Evolutionary conservation across 2,113 vertebrate species (phyloP), one percentile per base, ranked within the genome.

Genomic region (Mellivora capensis): DNA sequence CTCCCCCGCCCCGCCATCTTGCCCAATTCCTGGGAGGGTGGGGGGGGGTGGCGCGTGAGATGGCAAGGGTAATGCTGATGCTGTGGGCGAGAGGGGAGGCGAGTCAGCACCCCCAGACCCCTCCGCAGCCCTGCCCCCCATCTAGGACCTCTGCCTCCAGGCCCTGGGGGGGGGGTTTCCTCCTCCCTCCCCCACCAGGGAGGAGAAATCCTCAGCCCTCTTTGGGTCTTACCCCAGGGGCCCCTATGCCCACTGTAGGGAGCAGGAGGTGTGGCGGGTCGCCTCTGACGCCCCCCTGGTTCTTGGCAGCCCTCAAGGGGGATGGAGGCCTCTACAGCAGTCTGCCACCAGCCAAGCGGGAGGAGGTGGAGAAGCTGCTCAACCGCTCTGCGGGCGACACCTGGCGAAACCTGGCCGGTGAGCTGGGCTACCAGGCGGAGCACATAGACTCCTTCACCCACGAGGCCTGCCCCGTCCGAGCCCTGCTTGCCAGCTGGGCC

Each of bases 341-440:
- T 64, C 98, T 99, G 94, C 99, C 99, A 0, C 97, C 99, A 6
- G 98, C 99, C 98, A 99, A 99, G 94, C 98, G 99, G 80, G 99
- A 99, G 87, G 99, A 99, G 96, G 99, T 99, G 72, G 99, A 99
- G 98, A 99, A 99, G 95, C 99, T 99, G 93, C 99, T 99, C 27
- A 99, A 98, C 57, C 98, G 99, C 94, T 99, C 99, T 0, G 98
- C 99, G 0, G 99, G 99, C 44, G 99, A 99, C 85, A 99, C 99
- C 80, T 99, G 99, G 99, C 98, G 99, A 98, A 99, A 98, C 98
- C 98, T 99, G 98, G 99, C 99, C 0, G 99, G 99, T 0, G 99
- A 99, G 97, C 98, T 99, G 96, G 99, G 99, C 83, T 99, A 99
- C 97, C 99, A 99, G 93, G 99, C 99, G 42, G 99, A 99, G 86